These are phyloP conservation scores for Pyrgilauda ruficollis DNA, from an alignment of 2,113 vertebrate species.

Conservation along the genomic window DNA sequence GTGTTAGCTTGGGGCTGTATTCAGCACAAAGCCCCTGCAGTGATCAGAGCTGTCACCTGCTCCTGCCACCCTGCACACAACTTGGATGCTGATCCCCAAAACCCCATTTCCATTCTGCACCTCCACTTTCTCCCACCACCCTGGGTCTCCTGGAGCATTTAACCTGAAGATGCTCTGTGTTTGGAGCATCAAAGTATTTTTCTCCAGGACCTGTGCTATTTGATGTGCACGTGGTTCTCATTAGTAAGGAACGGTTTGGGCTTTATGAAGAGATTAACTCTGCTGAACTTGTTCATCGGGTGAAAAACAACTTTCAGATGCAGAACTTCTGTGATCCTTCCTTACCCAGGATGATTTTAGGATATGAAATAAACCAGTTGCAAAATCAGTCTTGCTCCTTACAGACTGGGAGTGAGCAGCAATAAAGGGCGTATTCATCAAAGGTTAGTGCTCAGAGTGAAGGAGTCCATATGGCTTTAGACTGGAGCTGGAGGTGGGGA, in stretches of 20 bases:
- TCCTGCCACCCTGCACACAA: not conserved
- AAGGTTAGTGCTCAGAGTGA: conserved; percentile 33
- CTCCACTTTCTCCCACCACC: not conserved
- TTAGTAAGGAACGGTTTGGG: conserved; percentile 2
- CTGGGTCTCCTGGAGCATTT: not conserved
- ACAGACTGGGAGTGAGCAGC: not conserved
- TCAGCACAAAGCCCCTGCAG: not conserved
- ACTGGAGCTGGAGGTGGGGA: not conserved
- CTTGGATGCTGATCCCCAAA: not conserved
- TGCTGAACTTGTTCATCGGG: conserved; percentile 4
- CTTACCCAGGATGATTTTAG: conserved; percentile 15
- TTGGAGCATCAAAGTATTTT: conserved; percentile 24
- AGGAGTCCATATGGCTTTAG: conserved; percentile 50
- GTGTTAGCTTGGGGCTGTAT: not conserved
- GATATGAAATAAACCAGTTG: conserved; percentile 65
- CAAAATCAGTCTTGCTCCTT: conserved; percentile 16
- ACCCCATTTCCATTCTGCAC: not conserved
- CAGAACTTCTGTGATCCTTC: conserved; percentile 29
- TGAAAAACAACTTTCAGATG: conserved; percentile 61
- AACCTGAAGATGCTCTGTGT: not conserved
- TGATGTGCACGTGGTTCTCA: conserved; percentile 33
- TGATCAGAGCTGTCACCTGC: not conserved
- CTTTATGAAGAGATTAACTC: conserved; percentile 46
- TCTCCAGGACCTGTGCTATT: not conserved
- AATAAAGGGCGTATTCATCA: conserved; percentile 58